Evolutionary conservation across 2,113 vertebrate species (phyloP).

Genomic region (Psettodes erumei): DNA sequence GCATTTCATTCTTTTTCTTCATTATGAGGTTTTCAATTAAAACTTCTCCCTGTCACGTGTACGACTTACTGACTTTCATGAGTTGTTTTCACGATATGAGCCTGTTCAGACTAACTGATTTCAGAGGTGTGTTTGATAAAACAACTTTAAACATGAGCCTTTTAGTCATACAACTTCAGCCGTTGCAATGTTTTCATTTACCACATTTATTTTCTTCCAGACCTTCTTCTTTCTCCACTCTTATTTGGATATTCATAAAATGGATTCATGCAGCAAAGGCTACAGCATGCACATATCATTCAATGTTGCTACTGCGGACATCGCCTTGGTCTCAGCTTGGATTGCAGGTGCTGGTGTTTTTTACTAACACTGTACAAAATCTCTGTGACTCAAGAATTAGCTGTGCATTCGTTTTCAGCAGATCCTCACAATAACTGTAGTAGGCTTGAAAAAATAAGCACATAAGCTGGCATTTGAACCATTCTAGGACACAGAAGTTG

Average conservation of each 20-base stretch:
- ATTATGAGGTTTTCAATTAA: background rate
- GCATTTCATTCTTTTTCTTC: background rate
- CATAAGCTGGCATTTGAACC: background rate
- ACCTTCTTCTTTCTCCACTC: background rate
- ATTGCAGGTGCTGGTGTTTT: background rate
- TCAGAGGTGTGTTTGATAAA: background rate
- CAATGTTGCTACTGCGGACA: background rate
- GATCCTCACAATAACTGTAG: background rate
- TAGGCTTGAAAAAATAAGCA: background rate
- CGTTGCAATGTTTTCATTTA: background rate
- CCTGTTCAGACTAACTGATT: background rate
- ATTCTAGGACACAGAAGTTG: background rate
- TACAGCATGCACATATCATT: background rate
- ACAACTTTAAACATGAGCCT: background rate
- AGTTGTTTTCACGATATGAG: background rate
- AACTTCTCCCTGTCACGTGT: background rate
- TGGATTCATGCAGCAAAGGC: background rate
- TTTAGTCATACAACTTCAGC: background rate
- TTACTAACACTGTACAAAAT: background rate
- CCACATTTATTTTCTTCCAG: background rate
- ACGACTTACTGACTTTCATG: background rate
- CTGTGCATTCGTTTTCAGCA: background rate
- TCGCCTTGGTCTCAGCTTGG: background rate
- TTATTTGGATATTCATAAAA: background rate
- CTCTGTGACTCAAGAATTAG: background rate